A percentile compares a stretch with the other conserved stretches of the same genome.
These are phyloP conservation scores for Leptoclinus maculatus DNA, from an alignment of 2,797 vertebrate genomes.

Conservation along the genomic window DNA sequence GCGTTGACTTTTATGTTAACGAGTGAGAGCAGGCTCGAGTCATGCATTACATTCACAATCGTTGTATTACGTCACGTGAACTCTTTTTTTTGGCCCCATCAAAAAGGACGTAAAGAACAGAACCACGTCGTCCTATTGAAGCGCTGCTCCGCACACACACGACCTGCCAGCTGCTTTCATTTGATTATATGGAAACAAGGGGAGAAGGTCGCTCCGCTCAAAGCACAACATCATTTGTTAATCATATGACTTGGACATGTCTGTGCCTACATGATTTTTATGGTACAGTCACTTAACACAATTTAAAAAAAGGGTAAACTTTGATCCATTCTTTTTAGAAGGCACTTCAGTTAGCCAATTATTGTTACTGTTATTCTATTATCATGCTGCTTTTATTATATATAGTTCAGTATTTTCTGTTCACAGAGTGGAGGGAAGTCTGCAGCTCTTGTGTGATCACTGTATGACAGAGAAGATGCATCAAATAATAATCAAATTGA, in stretches of 20 bases:
- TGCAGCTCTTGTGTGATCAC: background rate
- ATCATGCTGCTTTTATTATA: background rate
- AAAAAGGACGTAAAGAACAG: background rate
- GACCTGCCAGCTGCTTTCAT: background rate
- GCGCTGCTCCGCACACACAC: background rate
- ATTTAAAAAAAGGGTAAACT: background rate
- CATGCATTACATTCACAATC: background rate
- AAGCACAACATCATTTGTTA: background rate
- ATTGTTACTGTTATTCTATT: background rate
- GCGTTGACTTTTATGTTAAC: background rate
- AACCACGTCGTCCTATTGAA: background rate
- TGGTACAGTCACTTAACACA: background rate
- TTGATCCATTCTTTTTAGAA: background rate
- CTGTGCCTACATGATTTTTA: background rate
- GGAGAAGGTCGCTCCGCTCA: background rate
- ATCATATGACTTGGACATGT: background rate
- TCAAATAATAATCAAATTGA: constrained; percentile 7
- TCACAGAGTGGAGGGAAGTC: background rate
- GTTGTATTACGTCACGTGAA: background rate
- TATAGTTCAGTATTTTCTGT: background rate
- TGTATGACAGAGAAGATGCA: background rate
- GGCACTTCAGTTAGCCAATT: background rate
- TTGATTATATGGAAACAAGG: constrained; percentile 24
- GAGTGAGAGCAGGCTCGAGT: background rate
- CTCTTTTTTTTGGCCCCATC: background rate